A percentile compares a stretch with the other conserved stretches of the same genome.
These are phyloP conservation scores for Nothobranchius furzeri DNA, from an alignment of 2,113 vertebrate genomes.

Conservation along the genomic window DNA sequence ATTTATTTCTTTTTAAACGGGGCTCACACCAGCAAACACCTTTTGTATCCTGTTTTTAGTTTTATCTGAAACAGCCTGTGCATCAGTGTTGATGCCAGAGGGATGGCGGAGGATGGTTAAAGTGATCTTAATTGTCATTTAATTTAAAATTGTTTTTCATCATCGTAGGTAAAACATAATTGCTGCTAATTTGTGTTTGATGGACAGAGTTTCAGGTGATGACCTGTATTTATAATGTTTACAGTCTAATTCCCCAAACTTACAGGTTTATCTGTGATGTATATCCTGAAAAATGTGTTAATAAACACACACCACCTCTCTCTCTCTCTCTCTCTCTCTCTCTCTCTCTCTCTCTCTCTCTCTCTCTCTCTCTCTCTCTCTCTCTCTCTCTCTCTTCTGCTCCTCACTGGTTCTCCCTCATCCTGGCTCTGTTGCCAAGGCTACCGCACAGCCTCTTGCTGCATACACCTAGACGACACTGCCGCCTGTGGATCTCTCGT, in stretches of 20 bases:
- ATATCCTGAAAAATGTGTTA: conserved; percentile 42
- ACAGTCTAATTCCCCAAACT: not conserved
- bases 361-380: conserved; percentile 7
- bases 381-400: no score
- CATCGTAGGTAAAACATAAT: not conserved
- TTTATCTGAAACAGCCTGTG: not conserved
- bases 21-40: not conserved
- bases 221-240: not conserved
- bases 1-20: no score
- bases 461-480: conserved; percentile 75
- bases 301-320: conserved; percentile 29
- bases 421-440: conserved; percentile 79
- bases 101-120: not conserved
- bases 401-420: conserved; percentile 39
- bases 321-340: no score
- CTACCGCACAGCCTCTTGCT: conserved; percentile 78
- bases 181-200: not conserved
- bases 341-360: conserved; percentile 25
- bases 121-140: conserved; percentile 3
- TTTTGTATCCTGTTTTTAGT: no score
- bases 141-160: not conserved
- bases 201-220: not conserved
- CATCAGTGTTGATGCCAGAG: not conserved
- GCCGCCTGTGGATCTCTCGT: conserved; percentile 72
- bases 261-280: conserved; percentile 13